Evolutionary conservation across 2,113 vertebrate species (phyloP), one percentile per base, ranked within the genome.

Genomic region (Daboia siamensis): DNA sequence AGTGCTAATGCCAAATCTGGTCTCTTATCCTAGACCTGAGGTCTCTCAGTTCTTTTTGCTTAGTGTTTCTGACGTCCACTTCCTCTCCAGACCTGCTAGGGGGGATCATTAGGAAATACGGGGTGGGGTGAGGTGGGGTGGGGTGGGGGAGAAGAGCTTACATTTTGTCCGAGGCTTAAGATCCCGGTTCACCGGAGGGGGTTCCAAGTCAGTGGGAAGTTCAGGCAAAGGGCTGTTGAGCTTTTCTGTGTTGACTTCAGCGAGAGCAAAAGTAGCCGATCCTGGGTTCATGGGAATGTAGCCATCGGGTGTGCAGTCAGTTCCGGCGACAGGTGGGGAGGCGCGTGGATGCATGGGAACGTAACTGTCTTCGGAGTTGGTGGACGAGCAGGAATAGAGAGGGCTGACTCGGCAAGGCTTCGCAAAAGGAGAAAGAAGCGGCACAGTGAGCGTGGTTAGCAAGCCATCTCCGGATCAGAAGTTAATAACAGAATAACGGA

Each of bases 201-300:
- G 99, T 33, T 98, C 97, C 93, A 99, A 48, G 48, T 98, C 97
- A 0, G 80, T 96, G 64, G 98, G 97, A 8, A 98, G 97, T 57
- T 98, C 97, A 0, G 97, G 97, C 74, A 95, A 94, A 0, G 97
- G 96, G 90, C 96, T 97, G 9, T 96, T 91, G 90, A 98, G 92
- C 59, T 97, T 97, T 46, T 98, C 98, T 5, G 95, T 94, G 57
- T 94, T 97, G 92, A 94, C 90, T 0, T 96, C 93, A 0, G 97
- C 91, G 87, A 96, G 96, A 59, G 96, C 95, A 15, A 98, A 97
- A 0, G 95, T 94, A 64, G 97, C 95, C 0, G 96, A 96, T 92
- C 95, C 91, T 0, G 98, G 98, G 92, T 97, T 99, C 99, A 99
- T 99, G 64, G 99, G 98, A 94, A 99, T 98, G 97, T 99, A 99